Conservation (phyloP, 2,888 invertebrate species). For the Erebia ligea region DNA sequence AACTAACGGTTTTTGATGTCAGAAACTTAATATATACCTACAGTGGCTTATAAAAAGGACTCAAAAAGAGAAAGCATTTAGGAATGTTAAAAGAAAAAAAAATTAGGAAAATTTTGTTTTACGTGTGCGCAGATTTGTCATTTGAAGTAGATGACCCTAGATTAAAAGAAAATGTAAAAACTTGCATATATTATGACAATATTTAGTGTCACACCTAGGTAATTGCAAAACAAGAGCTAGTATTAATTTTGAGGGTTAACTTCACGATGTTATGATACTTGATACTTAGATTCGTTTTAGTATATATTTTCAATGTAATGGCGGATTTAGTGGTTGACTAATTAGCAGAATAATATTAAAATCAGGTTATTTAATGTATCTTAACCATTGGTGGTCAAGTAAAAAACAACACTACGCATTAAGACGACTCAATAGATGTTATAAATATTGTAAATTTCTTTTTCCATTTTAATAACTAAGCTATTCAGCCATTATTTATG, state of each 20-base stretch:
- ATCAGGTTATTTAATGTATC: neutral
- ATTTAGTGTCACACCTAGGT: neutral
- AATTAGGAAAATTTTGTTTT: neutral
- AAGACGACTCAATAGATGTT: neutral
- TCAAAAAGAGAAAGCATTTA: neutral
- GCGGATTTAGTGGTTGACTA: no score
- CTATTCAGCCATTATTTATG: conserved; percentile 24
- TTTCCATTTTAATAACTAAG: conserved; percentile 19
- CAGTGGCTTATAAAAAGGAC: neutral
- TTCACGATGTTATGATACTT: neutral
- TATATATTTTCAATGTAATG: no score
- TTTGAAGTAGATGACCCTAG: neutral
- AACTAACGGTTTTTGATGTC: no score
- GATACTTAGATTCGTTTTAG: neutral
- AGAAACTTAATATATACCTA: neutral
- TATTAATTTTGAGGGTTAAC: neutral
- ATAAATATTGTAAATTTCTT: conserved; percentile 16
- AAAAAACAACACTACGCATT: neutral
- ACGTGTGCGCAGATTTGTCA: neutral
- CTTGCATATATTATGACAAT: neutral
- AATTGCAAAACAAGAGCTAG: neutral
- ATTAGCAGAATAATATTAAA: no score
- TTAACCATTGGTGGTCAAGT: neutral
- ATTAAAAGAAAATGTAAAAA: neutral
- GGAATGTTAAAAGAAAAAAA: neutral